A percentile compares a stretch with the other conserved stretches of the same genome.
Evolutionary conservation across 2,797 vertebrate species (phyloP).

Genomic region (Micrastur ruficollis): DNA sequence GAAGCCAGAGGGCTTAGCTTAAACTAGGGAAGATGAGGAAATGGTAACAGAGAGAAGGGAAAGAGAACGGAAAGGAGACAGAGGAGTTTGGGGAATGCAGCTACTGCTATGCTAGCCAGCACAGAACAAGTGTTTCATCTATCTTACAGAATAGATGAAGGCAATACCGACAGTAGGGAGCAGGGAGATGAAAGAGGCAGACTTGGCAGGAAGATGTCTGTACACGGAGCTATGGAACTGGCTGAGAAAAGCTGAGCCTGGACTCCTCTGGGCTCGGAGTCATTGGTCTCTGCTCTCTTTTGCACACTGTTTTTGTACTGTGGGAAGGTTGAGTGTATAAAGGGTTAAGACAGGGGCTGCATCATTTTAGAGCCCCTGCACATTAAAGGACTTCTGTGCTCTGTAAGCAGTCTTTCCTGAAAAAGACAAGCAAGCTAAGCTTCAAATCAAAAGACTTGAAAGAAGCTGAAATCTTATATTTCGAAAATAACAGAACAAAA

Average conservation of each 20-base stretch:
- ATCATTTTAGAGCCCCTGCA: background rate
- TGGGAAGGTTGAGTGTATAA: background rate
- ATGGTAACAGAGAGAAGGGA: background rate
- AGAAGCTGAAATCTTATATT: background rate
- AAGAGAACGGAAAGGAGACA: background rate
- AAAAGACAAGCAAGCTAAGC: background rate
- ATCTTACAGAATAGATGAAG: background rate
- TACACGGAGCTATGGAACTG: background rate
- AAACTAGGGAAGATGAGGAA: background rate
- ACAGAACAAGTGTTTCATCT: background rate
- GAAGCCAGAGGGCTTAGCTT: background rate
- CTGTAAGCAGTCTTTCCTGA: background rate
- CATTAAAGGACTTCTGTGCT: background rate
- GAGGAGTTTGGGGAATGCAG: background rate
- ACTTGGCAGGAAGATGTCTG: background rate
- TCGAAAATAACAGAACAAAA: background rate
- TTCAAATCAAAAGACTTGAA: background rate
- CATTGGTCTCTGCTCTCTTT: fast-evolving
- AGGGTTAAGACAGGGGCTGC: background rate
- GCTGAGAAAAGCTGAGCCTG: background rate
- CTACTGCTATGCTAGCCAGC: background rate
- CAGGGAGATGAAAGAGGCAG: background rate
- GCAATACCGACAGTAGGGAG: background rate
- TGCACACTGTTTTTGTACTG: fast-evolving
- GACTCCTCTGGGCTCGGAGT: fast-evolving